Conservation (phyloP, 2,113 vertebrate species). For the Ptilorrhoa leucosticta region DNA sequence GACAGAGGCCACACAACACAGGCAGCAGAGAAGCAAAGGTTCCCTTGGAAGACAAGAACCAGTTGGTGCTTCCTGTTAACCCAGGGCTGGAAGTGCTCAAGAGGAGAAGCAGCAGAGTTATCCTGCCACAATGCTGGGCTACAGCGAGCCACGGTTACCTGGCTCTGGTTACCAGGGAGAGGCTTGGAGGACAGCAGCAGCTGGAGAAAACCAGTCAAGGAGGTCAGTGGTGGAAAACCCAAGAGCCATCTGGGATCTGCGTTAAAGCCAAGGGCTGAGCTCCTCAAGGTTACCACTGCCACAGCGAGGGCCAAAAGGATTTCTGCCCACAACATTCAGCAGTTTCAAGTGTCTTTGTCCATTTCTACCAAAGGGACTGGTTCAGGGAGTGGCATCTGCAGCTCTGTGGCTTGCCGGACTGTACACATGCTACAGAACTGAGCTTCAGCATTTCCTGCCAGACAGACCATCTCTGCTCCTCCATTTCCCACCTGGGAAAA, state of each 20-base stretch:
- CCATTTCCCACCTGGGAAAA: background rate
- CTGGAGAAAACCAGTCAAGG: background rate
- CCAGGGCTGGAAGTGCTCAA: background rate
- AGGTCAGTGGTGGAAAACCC: background rate
- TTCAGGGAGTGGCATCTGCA: background rate
- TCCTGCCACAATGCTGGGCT: background rate
- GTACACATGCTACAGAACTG: background rate
- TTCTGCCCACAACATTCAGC: background rate
- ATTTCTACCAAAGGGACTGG: background rate
- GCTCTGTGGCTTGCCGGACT: background rate
- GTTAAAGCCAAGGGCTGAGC: background rate
- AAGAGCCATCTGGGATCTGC: background rate
- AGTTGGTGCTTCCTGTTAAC: background rate
- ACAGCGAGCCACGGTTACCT: fast-evolving
- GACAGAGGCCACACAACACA: background rate
- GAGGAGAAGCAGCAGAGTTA: background rate
- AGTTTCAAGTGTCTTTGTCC: background rate
- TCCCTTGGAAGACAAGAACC: background rate
- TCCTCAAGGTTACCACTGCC: background rate
- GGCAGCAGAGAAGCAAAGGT: background rate
- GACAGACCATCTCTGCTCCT: background rate
- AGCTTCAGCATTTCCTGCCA: background rate
- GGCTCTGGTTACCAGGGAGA: background rate
- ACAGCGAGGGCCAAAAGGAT: background rate
- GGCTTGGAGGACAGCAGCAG: background rate